phyloP scores from a whole-genome alignment of 2,888 invertebrate genomes.

The Leucania comma region DNA sequence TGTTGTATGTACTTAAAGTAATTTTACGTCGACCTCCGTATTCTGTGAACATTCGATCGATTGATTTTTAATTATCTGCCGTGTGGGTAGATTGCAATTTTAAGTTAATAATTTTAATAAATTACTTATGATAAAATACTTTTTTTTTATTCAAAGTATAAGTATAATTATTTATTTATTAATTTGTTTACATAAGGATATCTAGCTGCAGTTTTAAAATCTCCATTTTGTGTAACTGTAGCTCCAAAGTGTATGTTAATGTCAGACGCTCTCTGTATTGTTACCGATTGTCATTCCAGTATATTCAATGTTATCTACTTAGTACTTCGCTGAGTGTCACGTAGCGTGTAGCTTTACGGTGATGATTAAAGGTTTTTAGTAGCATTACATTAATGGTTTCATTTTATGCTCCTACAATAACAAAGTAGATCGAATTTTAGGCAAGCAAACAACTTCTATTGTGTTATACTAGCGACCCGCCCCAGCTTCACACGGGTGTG shows the following conservation, averaged over 20 bases:
- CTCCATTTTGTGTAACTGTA: slow-evolving; percentile 31
- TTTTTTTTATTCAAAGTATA: slow-evolving; percentile 59
- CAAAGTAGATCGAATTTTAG: slow-evolving; percentile 12
- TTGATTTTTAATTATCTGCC: slow-evolving; percentile 42
- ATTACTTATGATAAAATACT: slow-evolving; percentile 45
- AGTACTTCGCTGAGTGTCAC: slow-evolving; percentile 67
- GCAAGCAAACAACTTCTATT: not conserved
- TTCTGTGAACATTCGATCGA: slow-evolving; percentile 63
- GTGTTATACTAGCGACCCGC: not conserved
- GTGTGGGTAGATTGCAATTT: slow-evolving; percentile 43
- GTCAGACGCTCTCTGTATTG: slow-evolving; percentile 63
- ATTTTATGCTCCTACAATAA: slow-evolving; percentile 53
- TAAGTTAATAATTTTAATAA: slow-evolving; percentile 58
- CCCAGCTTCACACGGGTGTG: no score
- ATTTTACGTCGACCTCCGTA: slow-evolving; percentile 65
- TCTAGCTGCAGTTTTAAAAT: slow-evolving; percentile 45
- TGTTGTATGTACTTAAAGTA: slow-evolving; percentile 82
- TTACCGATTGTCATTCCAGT: slow-evolving; percentile 74
- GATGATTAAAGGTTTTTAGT: slow-evolving; percentile 78
- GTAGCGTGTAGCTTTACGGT: slow-evolving; percentile 69
- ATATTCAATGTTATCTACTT: slow-evolving; percentile 62
- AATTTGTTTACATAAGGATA: slow-evolving; percentile 25
- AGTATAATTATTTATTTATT: slow-evolving; percentile 43
- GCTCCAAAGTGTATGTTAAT: slow-evolving; percentile 45
- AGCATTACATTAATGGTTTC: slow-evolving; percentile 76